A percentile compares a stretch with the other conserved stretches of the same genome.
Conservation (phyloP, 2,113 vertebrate species). For the Hippocampus zosterae region DNA sequence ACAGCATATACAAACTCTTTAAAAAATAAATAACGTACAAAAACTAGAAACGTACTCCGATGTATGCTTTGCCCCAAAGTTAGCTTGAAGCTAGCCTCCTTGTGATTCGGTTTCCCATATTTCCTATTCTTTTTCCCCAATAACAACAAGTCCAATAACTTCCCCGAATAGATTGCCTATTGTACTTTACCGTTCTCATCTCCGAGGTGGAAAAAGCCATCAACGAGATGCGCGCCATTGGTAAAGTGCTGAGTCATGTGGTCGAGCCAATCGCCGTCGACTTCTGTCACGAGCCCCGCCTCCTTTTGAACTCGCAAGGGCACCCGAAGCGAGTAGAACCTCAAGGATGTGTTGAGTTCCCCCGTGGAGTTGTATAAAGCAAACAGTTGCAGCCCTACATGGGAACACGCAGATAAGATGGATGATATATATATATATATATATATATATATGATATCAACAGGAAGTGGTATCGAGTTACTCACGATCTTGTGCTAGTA, state of each 20-base stretch:
- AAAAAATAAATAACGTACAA: too few relatives aligned
- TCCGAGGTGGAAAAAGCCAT: slow-evolving; percentile 83
- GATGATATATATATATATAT: too few relatives aligned
- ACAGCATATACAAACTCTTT: too few relatives aligned
- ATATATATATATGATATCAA: neutral
- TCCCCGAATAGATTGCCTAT: neutral
- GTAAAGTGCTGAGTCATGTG: slow-evolving; percentile 96
- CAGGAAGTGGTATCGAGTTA: slow-evolving; percentile 5
- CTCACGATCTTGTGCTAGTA: slow-evolving; percentile 51
- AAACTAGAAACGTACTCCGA: too few relatives aligned
- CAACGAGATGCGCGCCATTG: slow-evolving; percentile 84
- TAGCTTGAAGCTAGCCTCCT: too few relatives aligned
- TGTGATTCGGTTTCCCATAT: too few relatives aligned
- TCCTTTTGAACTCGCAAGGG: slow-evolving; percentile 84
- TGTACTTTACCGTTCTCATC: slow-evolving; percentile 70
- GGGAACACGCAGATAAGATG: neutral
- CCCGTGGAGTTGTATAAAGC: slow-evolving; percentile 87
- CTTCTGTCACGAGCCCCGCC: slow-evolving; percentile 75
- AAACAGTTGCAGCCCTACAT: slow-evolving; percentile 83
- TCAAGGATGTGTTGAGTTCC: slow-evolving; percentile 66
- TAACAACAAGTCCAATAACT: slow-evolving; percentile 4
- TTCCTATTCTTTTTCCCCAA: too few relatives aligned
- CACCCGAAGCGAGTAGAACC: slow-evolving; percentile 86
- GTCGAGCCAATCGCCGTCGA: slow-evolving; percentile 92
- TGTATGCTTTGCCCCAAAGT: too few relatives aligned